phyloP scores from a whole-genome alignment of 2,797 vertebrate genomes.

The Dipus sagitta region DNA sequence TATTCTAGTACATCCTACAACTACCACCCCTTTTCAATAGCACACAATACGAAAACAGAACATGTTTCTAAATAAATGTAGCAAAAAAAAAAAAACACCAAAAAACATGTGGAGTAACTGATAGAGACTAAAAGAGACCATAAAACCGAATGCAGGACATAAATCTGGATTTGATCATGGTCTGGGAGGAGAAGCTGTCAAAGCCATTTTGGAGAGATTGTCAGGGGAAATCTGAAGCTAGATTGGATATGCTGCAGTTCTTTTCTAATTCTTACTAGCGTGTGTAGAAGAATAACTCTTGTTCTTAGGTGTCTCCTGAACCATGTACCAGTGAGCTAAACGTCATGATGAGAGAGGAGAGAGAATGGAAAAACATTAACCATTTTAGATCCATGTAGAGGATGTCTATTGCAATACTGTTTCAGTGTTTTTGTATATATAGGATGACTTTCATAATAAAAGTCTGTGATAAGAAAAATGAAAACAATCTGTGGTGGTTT shows the following conservation, averaged over 20 bases:
- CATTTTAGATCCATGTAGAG: background rate
- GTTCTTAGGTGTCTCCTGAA: background rate
- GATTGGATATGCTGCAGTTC: background rate
- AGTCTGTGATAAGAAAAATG: background rate
- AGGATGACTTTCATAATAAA: background rate
- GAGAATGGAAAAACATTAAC: background rate
- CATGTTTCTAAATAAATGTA: background rate
- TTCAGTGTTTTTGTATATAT: background rate
- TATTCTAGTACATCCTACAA: background rate
- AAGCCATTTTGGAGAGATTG: background rate
- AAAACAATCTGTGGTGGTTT: background rate
- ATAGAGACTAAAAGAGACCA: background rate
- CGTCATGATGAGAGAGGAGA: background rate
- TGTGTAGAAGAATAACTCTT: background rate
- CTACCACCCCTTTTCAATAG: background rate
- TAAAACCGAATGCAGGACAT: background rate
- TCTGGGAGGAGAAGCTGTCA: background rate
- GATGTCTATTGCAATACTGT: background rate
- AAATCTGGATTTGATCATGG: conserved; percentile 21
- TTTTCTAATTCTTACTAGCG: conserved; percentile 3
- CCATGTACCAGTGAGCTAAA: background rate
- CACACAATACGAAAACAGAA: background rate
- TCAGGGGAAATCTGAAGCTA: background rate
- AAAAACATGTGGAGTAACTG: background rate
- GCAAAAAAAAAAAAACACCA: background rate